Conservation (phyloP, 2,113 vertebrate genomes). For the Phoenicopterus ruber region DNA sequence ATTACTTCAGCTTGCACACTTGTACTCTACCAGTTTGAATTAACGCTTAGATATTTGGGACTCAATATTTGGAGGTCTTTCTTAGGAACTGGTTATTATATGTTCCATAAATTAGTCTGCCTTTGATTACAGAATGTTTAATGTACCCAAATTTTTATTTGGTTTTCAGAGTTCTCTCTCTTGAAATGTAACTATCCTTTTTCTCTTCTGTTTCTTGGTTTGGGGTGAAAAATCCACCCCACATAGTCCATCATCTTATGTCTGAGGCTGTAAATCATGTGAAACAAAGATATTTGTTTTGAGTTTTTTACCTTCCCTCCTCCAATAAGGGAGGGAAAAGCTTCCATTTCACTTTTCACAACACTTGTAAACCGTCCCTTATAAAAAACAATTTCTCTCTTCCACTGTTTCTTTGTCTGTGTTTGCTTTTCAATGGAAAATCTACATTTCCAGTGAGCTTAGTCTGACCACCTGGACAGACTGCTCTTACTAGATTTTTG, state of each 20-base stretch:
- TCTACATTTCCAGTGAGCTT: not conserved
- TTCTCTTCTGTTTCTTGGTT: not conserved
- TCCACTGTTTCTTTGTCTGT: not conserved
- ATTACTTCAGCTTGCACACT: not conserved
- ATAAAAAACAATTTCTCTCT: fast-evolving
- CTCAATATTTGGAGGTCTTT: not conserved
- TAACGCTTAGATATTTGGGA: not conserved
- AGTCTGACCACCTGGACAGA: not conserved
- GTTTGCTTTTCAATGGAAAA: not conserved
- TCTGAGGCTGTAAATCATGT: not conserved
- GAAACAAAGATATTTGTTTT: not conserved
- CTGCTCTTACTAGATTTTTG: not conserved
- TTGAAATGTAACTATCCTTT: not conserved
- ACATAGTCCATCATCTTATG: not conserved
- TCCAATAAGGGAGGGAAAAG: not conserved
- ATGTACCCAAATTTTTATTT: not conserved
- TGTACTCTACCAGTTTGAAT: not conserved
- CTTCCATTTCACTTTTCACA: not conserved
- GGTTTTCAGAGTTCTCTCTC: not conserved
- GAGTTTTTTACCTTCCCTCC: not conserved
- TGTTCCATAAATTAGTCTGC: not conserved
- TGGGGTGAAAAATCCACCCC: not conserved
- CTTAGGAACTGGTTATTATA: not conserved
- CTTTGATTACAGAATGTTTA: not conserved
- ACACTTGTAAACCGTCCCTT: not conserved